Base-by-base conservation (phyloP, 2,888 invertebrate species). In the Platycnemis pennipes region DNA sequence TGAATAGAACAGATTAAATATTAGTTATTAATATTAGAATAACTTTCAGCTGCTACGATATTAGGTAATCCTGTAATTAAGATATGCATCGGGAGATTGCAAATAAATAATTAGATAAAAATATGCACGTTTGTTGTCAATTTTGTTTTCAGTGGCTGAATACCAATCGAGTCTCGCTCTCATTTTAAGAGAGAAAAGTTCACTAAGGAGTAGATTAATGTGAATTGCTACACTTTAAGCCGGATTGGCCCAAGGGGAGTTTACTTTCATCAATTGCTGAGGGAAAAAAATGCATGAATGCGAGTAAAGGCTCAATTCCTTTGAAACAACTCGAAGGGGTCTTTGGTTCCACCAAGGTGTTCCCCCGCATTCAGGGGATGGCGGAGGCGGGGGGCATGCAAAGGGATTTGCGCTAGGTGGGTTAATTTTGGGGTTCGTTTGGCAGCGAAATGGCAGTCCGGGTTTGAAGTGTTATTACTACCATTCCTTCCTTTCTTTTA, bases 371-470 rank as follows among this genome's bases (percentile, higher is more conserved):
- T 8, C 8, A 37, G 37, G 77, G 77, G 77, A 5, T 63, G 77
- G 8, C 0, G 13, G 26, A 37, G 31, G 13, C 26, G 26, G 63
- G 19, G 63, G 22, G 63, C 19, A 26, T 26, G 77, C 0, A 16
- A 69, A 77, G 77, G 31, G 49, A 49, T n/a, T n/a, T n/a, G n/a
- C n/a, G 49, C 0, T 16, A 49, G 4, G 49, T 16, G 49, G 77
- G 77, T 37, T 77, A 37, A 77, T 77, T 77, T 77, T 77, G 77
- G 77, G 77, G 77, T 77, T 77, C 77, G 77, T 77, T 77, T 77
- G 77, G 77, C 77, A 77, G 26, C 77, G 37, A 77, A 31, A 37
- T 13, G 77, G 77, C 37, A 31, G 37, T 31, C 31, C 77, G 77
- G 77, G 77, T 31, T 37, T 77, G 77, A 37, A 77, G 13, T 37